Evolutionary conservation across 1,140 invertebrate genomes (phyloP), one percentile per base, ranked within the genome.

Genomic region (Brachionus sp.): DNA sequence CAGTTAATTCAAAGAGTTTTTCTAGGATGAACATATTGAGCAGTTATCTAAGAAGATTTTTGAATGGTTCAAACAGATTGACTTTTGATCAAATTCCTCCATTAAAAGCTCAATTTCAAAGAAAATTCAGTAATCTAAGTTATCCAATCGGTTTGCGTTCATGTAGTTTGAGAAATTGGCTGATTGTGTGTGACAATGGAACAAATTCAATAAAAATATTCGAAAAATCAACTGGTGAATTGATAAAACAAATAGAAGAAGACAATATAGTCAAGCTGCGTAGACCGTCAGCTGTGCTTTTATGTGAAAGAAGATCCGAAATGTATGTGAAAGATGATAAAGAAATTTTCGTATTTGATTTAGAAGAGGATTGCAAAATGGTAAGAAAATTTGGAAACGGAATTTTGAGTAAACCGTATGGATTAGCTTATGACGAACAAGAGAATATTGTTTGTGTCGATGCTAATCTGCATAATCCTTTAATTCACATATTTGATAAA

Each of bases 321-420:
- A 57, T 80, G 35, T 80, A 35, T 44, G 62, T 80, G 1, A 80
- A 80, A 80, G 77, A 80, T 19, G 77, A 80, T 29, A 57, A 42
- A 23, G 50, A 80, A 80, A 80, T 80, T 33, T 62, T 62, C 25
- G 77, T 80, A n/a, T 80, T 80, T 35, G 50, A 57, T 50, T 80
- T 80, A 25, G 50, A 80, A 66, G 16, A 57, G 35, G 16, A 57
- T 9, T 80, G 16, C 57, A 39, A 62, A 66, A 42, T 80, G 37
- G n/a, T 57, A 5, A 16, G 77, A 37, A 57, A 44, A 39, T 80
- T 80, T 66, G 77, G 77, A 9, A 19, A 9, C 7, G 50, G 50
- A n/a, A 35, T 80, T 2, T 13, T 80, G 33, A 57, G 25, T 10
- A 57, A 66, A 29, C 77, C 77, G 7, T 80, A 62, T 25, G 77